Base-by-base conservation (phyloP, 2,113 vertebrate genomes). In the Hydrochoerus hydrochaeris region DNA sequence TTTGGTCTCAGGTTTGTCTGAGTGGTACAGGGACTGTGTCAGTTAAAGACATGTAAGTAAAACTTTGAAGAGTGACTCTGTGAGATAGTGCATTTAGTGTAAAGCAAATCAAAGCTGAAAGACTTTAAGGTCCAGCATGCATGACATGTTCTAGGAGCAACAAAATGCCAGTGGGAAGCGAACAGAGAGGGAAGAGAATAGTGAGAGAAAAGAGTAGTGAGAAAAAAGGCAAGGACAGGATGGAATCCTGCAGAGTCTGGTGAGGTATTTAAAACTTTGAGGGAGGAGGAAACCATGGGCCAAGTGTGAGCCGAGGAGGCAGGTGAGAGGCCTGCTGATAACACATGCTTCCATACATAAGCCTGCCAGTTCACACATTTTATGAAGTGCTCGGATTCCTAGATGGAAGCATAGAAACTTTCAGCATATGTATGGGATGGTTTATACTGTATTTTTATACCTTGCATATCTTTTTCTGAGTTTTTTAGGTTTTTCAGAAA, bases 281-380 rank as follows among this genome's bases (percentile, higher is more conserved):
- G 1, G 2, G 28, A 17, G 2, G 28, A 17, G 35, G 52, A 78
- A 60, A 6, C 0, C 80, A 13, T 6, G 8, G 16, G 26, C 30
- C 8, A 14, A 16, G 5, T n/a, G 17, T 54, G 30, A 62, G 57
- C 14, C 13, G 7, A 44, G 41, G 17, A 12, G 52, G 14, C 7
- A 14, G 0, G 1, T 32, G 20, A 19, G 46, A 71, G 30, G 7
- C 20, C 62, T 71, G 7, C 28, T 71, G 14, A 20, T 44, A 80
- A 57, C 14, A 24, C 22, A 26, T 46, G 30, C 17, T 7, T 49
- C 8, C 5, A 3, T 19, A 60, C 38, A 22, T 30, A 24, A 69
- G 30, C 44, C 35, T 41, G 5, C 69, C 17, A 38, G 28, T 67
- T 69, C 57, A 46, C 6, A 8, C 11, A 44, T 14, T 28, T 2